Evolutionary conservation across 1,140 invertebrate species (phyloP).

Genomic region (Aphelinus certus): DNA sequence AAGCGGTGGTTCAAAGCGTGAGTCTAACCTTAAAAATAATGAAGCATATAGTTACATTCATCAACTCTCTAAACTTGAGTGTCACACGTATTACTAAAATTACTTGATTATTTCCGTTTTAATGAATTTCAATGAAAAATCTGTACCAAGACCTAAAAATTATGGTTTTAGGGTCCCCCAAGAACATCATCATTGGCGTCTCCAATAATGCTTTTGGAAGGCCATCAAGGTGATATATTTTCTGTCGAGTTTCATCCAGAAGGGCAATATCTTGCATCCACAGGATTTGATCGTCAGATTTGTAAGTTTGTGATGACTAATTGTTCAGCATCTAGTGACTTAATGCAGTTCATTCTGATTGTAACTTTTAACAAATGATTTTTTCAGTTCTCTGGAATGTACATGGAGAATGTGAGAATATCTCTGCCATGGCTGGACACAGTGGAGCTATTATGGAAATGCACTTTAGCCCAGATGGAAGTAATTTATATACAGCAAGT

Average conservation of each 20-base stretch:
- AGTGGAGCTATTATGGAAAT: slow-evolving; percentile 97
- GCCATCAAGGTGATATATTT: slow-evolving; percentile 97
- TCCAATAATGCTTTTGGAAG: slow-evolving; percentile 96
- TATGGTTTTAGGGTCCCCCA: slow-evolving; percentile 69
- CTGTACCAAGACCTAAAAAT: no score
- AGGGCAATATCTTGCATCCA: slow-evolving; percentile 91
- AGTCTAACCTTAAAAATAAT: slow-evolving; percentile 49
- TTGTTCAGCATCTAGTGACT: background rate
- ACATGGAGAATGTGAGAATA: slow-evolving; percentile 98
- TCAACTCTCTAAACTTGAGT: background rate
- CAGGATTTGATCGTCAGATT: slow-evolving; percentile 96
- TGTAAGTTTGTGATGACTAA: slow-evolving; percentile 73
- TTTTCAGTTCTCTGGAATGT: slow-evolving; percentile 93
- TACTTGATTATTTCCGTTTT: no score
- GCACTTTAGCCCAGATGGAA: slow-evolving; percentile 94
- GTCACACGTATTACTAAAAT: no score
- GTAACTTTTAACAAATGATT: background rate
- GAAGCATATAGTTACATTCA: slow-evolving; percentile 10
- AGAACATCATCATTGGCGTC: slow-evolving; percentile 89
- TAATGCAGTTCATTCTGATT: no score
- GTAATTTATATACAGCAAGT: slow-evolving; percentile 88
- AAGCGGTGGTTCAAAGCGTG: slow-evolving; percentile 73
- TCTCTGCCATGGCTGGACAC: slow-evolving; percentile 91
- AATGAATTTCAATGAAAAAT: background rate
- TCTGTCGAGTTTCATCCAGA: slow-evolving; percentile 95